A percentile compares a stretch with the other conserved stretches of the same genome.
These are phyloP conservation scores for Potamarius usumacintae DNA, from an alignment of 2,113 vertebrate species.

Conservation along the genomic window DNA sequence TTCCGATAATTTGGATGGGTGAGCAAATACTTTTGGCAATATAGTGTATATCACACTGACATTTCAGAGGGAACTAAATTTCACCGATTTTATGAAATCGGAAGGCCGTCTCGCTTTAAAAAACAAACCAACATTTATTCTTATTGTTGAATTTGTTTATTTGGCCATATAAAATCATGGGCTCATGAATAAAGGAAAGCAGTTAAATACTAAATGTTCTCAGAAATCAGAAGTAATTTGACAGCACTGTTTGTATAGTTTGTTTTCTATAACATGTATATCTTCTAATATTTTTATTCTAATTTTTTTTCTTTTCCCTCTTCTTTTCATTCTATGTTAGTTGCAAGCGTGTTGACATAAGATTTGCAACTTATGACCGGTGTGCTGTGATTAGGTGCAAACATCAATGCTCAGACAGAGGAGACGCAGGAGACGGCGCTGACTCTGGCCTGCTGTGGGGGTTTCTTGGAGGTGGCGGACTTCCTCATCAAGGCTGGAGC, in stretches of 20 bases:
- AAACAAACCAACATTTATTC: background rate
- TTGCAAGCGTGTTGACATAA: background rate
- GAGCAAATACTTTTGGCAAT: too few relatives aligned
- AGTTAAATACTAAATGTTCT: background rate
- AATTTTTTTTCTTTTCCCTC: background rate
- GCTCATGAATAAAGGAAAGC: background rate
- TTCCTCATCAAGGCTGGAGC: constrained; percentile 98
- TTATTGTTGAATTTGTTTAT: background rate
- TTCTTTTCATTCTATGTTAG: background rate
- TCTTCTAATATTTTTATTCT: too few relatives aligned
- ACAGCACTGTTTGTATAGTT: background rate
- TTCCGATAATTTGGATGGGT: too few relatives aligned
- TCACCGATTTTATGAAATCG: too few relatives aligned
- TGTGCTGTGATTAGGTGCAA: constrained; percentile 80
- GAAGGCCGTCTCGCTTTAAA: too few relatives aligned
- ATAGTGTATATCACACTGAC: too few relatives aligned
- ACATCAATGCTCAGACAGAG: constrained; percentile 98
- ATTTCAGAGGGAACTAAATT: too few relatives aligned
- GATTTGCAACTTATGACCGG: background rate
- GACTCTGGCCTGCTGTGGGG: constrained; percentile 95
- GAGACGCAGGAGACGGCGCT: constrained; percentile 98
- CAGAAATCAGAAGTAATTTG: background rate
- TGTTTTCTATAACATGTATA: background rate
- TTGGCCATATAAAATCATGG: background rate
- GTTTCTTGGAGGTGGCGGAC: constrained; percentile 97